A percentile compares a stretch with the other conserved stretches of the same genome.
These are phyloP conservation scores for Nysson spinosus DNA, from an alignment of 2,888 invertebrate genomes.

Conservation along the genomic window DNA sequence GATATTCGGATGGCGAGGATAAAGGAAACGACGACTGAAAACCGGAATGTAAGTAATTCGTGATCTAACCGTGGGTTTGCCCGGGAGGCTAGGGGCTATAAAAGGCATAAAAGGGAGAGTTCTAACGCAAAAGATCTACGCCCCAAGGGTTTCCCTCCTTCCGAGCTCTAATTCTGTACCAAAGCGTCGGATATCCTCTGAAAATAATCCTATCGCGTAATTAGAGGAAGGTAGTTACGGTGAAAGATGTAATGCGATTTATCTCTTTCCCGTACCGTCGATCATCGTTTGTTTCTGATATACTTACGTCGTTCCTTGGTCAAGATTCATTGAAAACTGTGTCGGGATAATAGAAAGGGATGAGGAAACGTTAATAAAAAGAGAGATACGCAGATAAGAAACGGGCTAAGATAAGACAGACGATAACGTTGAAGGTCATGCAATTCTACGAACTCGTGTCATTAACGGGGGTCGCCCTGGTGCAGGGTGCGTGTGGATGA, in stretches of 20 bases:
- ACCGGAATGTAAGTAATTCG: constrained; percentile 34
- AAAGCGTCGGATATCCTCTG: not conserved
- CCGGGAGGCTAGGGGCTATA: not conserved
- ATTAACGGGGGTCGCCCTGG: not conserved
- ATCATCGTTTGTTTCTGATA: too few species aligned
- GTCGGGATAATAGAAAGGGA: not conserved
- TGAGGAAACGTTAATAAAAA: not conserved
- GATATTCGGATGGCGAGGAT: too few species aligned
- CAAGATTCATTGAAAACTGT: constrained; percentile 11
- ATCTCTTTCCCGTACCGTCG: not conserved
- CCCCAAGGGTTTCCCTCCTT: constrained; percentile 2
- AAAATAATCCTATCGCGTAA: not conserved
- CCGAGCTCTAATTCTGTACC: not conserved
- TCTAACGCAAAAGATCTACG: constrained; percentile 7
- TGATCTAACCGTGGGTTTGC: not conserved
- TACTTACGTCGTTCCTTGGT: constrained; percentile 39
- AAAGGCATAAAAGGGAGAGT: not conserved
- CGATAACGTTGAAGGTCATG: constrained; percentile 29
- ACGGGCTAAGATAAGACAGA: constrained; percentile 19
- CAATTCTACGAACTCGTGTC: constrained; percentile 32
- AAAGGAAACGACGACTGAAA: constrained; percentile 18
- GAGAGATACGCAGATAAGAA: constrained; percentile 7
- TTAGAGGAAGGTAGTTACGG: not conserved
- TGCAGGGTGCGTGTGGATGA: constrained; percentile 16
- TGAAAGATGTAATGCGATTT: not conserved